These are phyloP conservation scores for Hyperoplus immaculatus DNA, from an alignment of 2,797 vertebrate genomes.

Conservation along the genomic window DNA sequence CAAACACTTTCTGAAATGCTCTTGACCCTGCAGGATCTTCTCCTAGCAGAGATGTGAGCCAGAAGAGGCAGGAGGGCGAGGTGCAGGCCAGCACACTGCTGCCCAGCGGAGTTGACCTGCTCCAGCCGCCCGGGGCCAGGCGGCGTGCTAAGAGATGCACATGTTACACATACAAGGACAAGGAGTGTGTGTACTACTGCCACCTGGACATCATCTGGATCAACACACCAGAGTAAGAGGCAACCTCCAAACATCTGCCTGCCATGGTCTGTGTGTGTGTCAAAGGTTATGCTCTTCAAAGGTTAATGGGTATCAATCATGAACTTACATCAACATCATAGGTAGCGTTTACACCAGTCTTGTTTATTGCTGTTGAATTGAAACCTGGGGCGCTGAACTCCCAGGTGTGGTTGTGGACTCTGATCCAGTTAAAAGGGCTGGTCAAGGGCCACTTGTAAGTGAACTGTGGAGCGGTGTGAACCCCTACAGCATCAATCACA, in stretches of 20 bases:
- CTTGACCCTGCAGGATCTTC: conserved; percentile 59
- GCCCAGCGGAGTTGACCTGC: too few species aligned
- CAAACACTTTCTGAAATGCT: neutral
- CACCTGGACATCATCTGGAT: conserved; percentile 98
- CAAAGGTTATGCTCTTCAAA: too few species aligned
- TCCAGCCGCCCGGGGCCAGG: conserved; percentile 31
- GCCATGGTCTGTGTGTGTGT: neutral
- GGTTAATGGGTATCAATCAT: neutral
- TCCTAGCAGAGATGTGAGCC: conserved; percentile 55
- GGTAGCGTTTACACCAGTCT: neutral
- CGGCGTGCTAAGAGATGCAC: conserved; percentile 89
- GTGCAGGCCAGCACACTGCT: too few species aligned
- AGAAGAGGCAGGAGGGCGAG: conserved; percentile 39
- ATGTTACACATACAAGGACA: conserved; percentile 95
- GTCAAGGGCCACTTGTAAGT: too few species aligned
- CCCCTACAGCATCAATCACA: too few species aligned
- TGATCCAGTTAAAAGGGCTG: too few species aligned
- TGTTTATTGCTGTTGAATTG: neutral
- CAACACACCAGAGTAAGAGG: conserved; percentile 95
- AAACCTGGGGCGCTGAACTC: too few species aligned
- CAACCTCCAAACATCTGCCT: neutral
- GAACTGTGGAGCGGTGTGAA: too few species aligned
- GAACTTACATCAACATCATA: neutral
- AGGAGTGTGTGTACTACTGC: conserved; percentile 97
- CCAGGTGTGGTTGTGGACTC: too few species aligned